Evolutionary conservation across 2,113 vertebrate species (phyloP), one percentile per base, ranked within the genome.

Genomic region (Ammodytes dubius): DNA sequence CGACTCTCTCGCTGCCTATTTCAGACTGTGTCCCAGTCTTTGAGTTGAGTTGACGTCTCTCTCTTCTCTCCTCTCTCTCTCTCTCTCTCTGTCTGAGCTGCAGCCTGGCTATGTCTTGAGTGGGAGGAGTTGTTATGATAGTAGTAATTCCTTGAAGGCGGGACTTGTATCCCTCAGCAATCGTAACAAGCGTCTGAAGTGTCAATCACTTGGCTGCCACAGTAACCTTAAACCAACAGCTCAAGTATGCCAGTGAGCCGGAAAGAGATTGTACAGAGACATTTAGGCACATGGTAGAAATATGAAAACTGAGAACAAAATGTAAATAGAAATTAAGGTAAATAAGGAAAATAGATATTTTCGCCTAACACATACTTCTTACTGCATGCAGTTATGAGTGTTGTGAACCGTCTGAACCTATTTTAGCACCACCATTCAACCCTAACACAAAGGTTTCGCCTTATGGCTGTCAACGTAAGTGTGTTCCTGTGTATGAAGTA

Each of bases 141-240:
- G 85, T 92, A 90, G 91, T 92, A 90, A 91, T 79, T 87, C 86
- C 81, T 89, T 84, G 35, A 77, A 83, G 83, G 92, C 77, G 90
- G 89, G 89, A 82, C 88, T 86, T 87, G 61, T 79, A 64, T 87
- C 81, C 17, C 46, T 8, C 4, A 75, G 84, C 87, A 74, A 85
- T 81, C 27, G 74, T 65, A 82, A 84, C 83, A 88, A 82, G 70
- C 6, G 64, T 66, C 81, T 87, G 46, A 42, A 37, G 58, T 74
- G 88, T 91, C 91, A 91, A 68, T 89, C 87, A 84, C 61, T n/a
- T 2, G 8, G 70, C 84, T 77, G 65, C 80, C 56, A 72, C 49
- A 39, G 90, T 77, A 89, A 91, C 86, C 60, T 79, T 54, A 89
- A 85, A 84, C 72, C 69, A 79, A 65, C 59, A 70, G 70, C 71